Evolutionary conservation across 2,888 invertebrate genomes (phyloP).

Genomic region (Acrobeloides nanus): DNA sequence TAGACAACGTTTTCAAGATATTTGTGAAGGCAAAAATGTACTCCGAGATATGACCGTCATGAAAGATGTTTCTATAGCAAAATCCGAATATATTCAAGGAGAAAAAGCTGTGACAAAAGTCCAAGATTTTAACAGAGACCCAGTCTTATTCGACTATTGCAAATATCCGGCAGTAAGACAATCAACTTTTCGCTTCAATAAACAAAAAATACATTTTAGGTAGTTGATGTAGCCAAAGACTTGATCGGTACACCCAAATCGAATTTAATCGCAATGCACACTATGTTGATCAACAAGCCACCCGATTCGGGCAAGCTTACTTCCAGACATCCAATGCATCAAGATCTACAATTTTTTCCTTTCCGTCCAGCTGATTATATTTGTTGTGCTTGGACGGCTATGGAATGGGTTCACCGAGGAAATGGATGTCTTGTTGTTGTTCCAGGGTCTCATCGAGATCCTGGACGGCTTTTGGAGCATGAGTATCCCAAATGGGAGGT

Average conservation of each 20-base stretch:
- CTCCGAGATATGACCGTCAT: constrained; percentile 62
- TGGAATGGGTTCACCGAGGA: constrained; percentile 65
- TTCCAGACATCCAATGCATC: constrained; percentile 58
- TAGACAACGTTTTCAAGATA: constrained; percentile 67
- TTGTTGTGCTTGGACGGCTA: constrained; percentile 77
- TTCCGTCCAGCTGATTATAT: constrained; percentile 69
- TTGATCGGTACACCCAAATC: constrained; percentile 60
- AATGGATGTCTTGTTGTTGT: constrained; percentile 77
- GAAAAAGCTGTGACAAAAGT: constrained; percentile 68
- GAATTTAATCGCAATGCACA: constrained; percentile 65
- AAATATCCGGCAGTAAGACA: constrained; percentile 59
- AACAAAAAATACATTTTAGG: constrained; percentile 30
- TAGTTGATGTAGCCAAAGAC: constrained; percentile 67
- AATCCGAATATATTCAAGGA: constrained; percentile 61
- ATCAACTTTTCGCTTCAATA: neutral
- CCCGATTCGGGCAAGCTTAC: constrained; percentile 62
- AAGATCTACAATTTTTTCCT: constrained; percentile 83
- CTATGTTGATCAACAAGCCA: constrained; percentile 83
- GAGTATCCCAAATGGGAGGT: constrained; percentile 67
- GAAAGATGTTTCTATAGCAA: constrained; percentile 64
- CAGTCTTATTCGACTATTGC: constrained; percentile 67
- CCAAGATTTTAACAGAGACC: constrained; percentile 71
- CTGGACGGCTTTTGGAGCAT: constrained; percentile 63
- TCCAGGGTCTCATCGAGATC: constrained; percentile 67
- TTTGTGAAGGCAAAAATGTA: constrained; percentile 63